Percentiles rank a stretch among this genome's conserved stretches.
Evolutionary conservation across 1,140 invertebrate genomes (phyloP).

Genomic region (Caenorhabditis tropicalis): DNA sequence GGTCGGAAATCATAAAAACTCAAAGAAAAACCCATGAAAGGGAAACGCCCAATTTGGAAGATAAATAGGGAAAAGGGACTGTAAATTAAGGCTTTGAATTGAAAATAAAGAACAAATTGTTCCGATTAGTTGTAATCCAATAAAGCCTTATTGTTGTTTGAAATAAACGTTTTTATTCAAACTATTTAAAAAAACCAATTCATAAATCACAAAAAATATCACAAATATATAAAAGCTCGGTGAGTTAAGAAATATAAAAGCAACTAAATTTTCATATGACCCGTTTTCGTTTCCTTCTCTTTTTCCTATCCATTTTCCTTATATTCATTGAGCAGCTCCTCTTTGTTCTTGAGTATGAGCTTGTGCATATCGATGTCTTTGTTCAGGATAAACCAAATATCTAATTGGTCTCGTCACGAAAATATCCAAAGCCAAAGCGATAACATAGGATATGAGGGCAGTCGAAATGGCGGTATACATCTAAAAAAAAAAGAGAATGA

Average conservation of each 20-base stretch:
- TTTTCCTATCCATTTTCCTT: background rate
- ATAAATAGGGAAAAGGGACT: background rate
- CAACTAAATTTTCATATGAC: background rate
- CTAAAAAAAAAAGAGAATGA: slow-evolving; percentile 35
- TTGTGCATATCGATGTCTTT: slow-evolving; percentile 22
- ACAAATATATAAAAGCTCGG: background rate
- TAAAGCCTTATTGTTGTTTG: too few relatives aligned
- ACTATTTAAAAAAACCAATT: too few relatives aligned
- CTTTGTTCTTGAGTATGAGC: slow-evolving; percentile 14
- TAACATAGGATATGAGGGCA: slow-evolving; percentile 43
- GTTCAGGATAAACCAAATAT: slow-evolving; percentile 30
- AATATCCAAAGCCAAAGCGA: slow-evolving; percentile 48
- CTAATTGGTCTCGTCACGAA: slow-evolving; percentile 54
- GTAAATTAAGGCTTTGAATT: too few relatives aligned
- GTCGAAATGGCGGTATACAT: slow-evolving; percentile 51
- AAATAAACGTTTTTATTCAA: too few relatives aligned
- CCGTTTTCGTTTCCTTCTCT: background rate
- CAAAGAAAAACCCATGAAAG: background rate
- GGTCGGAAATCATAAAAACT: background rate
- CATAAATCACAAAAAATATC: background rate
- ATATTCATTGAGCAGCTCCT: background rate
- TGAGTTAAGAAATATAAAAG: background rate
- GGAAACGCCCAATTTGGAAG: background rate
- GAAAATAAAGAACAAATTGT: too few relatives aligned
- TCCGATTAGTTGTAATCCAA: too few relatives aligned